Base-by-base conservation (phyloP, 1,140 invertebrate genomes). In the Drepana arcuata region DNA sequence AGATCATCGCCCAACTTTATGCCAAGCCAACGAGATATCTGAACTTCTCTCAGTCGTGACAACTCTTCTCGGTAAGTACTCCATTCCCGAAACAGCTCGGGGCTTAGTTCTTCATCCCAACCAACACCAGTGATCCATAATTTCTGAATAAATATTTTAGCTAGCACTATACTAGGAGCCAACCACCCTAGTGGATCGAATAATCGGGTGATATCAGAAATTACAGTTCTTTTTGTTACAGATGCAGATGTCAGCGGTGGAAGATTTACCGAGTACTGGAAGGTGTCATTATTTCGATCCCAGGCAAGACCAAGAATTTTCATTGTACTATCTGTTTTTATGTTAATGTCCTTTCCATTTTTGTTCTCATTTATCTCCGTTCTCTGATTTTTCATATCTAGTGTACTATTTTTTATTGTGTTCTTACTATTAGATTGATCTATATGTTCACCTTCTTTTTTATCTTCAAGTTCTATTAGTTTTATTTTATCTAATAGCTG, bases 281-380 rank as follows among this genome's bases (percentile, higher is more conserved):
- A 37, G 7, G 10, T 12, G 23, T 37, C 35, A 14, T 16, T 16
- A 5, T 9, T 16, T 3, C 27, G 23, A 9, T 37, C 23, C 35
- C 35, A 37, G 35, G 11, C 21, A 28, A 37, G 26, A 21, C 35
- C 35, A 14, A 37, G 12, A 3, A 38, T 21, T 25, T 38, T 38
- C 16, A 24, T 31, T 10, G 28, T 38, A 24, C 11, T 38, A 14
- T 38, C 36, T 23, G 13, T 3, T 24, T 38, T 38, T 1, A 38
- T 31, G 14, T 31, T 28, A 31, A 25, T 16, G 2, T 37, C 11
- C 18, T 35, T 15, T 21, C 10, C n/a, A 6, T n/a, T 10, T 7
- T 26, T 26, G 4, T n/a, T n/a, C n/a, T n/a, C n/a, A n/a, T n/a
- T n/a, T n/a, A n/a, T n/a, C n/a, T n/a, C n/a, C n/a, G n/a, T n/a